Conservation (phyloP, 2,113 vertebrate species). For the Phrynosoma platyrhinos region DNA sequence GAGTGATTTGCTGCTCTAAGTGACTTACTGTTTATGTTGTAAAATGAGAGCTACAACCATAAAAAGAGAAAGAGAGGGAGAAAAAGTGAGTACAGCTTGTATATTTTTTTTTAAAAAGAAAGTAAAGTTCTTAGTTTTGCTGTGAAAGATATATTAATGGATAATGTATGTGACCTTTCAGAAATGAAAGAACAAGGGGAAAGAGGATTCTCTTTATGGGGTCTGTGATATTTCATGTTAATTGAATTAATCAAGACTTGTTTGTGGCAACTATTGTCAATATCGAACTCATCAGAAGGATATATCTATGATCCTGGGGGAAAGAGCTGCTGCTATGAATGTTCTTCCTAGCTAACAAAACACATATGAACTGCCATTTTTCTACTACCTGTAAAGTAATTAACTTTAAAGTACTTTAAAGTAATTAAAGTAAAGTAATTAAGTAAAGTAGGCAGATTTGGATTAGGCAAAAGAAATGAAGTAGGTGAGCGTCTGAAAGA, state of each 20-base stretch:
- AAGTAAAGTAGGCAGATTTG: too few relatives aligned
- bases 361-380: not conserved
- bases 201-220: not conserved
- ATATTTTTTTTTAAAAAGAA: not conserved
- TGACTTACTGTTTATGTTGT: conserved; percentile 25
- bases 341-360: not conserved
- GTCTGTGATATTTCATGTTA: conserved; percentile 40
- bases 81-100: not conserved
- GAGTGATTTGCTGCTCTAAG: conserved; percentile 52
- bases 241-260: conserved; percentile 23
- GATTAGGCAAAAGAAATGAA: too few relatives aligned
- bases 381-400: not conserved
- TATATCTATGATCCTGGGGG: not conserved
- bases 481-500: too few relatives aligned
- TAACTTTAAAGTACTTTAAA: too few relatives aligned
- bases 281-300: not conserved
- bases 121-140: not conserved
- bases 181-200: conserved; percentile 23
- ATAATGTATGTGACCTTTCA: conserved; percentile 20
- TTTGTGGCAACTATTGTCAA: not conserved
- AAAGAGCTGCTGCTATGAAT: not conserved
- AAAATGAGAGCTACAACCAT: conserved; percentile 50
- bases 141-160: not conserved
- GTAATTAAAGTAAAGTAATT: too few relatives aligned
- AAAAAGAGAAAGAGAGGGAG: not conserved